Base-by-base conservation (phyloP, 1,140 invertebrate species). In the Drosophila truncata region DNA sequence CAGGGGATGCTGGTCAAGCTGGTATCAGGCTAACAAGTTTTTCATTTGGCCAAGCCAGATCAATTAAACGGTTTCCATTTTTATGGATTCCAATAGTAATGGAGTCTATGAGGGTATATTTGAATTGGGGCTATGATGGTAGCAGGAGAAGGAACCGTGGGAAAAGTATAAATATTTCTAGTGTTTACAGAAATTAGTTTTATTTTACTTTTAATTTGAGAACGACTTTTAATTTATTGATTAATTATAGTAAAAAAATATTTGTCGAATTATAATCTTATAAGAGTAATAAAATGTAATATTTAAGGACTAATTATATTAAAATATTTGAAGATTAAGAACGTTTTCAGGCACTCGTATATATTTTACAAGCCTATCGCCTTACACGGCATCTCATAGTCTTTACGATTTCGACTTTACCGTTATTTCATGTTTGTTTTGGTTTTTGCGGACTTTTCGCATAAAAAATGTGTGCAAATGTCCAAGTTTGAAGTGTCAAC, bases 401-500 rank as follows among this genome's bases (percentile, higher is more conserved):
- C 52, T 31, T 0, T 4, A 1, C 20, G 2, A 1, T 6, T 2
- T 23, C 18, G 14, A n/a, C 31, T 35, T 54, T 54, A 37, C 52
- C 31, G 52, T 54, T 54, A 54, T 35, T 54, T 23, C 20, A 54
- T 37, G 33, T 54, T 54, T 35, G 14, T 52, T 61, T 61, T 52
- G 31, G 16, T 35, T 65, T 79, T 47, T 37, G 44, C 27, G 4
- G 18, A 31, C 42, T 47, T 47, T 49, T 73, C 39, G 50, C 57
- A 49, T 50, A 42, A 74, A 83, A 87, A 73, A 79, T 86, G 62
- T 86, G 82, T 72, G 79, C 50, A 58, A 70, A 71, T 41, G 69
- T 42, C 69, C 80, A 80, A 73, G 64, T 83, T 74, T 83, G 76
- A 61, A 83, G 84, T 87, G 84, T 78, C 84, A 87, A 83, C 84